These are phyloP conservation scores for Drosophila obscura DNA, from an alignment of 1,140 invertebrate species.

Conservation along the genomic window DNA sequence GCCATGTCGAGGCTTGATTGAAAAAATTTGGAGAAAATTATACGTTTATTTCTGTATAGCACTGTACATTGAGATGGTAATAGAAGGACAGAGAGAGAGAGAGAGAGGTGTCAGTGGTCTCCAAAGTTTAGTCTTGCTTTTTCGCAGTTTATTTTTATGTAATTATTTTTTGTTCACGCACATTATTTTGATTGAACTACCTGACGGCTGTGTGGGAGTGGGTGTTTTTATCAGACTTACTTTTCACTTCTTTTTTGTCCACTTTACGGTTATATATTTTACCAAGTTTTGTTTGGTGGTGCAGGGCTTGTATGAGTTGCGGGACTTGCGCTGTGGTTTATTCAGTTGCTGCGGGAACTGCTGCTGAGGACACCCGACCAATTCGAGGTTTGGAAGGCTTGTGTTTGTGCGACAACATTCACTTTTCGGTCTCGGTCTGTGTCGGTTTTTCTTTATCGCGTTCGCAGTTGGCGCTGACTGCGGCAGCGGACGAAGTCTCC, in stretches of 20 bases:
- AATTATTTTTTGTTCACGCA: slow-evolving; percentile 31
- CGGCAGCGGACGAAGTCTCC: slow-evolving; percentile 6
- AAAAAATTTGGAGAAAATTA: slow-evolving; percentile 52
- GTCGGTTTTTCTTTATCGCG: slow-evolving; percentile 82
- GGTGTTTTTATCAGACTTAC: slow-evolving; percentile 34
- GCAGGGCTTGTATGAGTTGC: background rate
- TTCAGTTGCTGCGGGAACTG: slow-evolving; percentile 49
- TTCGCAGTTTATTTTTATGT: slow-evolving; percentile 32
- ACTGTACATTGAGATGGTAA: background rate
- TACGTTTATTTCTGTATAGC: slow-evolving; percentile 44
- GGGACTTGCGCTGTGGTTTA: slow-evolving; percentile 15
- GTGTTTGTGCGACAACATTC: slow-evolving; percentile 76
- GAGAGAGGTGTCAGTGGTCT: too few relatives aligned
- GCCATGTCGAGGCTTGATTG: slow-evolving; percentile 64
- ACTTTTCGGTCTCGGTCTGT: slow-evolving; percentile 70
- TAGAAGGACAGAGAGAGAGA: slow-evolving; percentile 1
- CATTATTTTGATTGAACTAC: background rate
- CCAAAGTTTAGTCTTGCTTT: too few relatives aligned
- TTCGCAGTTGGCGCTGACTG: slow-evolving; percentile 45
- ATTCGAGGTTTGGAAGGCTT: slow-evolving; percentile 79
- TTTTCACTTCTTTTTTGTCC: slow-evolving; percentile 9
- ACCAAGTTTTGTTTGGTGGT: slow-evolving; percentile 16
- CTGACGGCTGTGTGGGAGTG: background rate
- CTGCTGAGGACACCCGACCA: slow-evolving; percentile 70
- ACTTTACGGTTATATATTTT: slow-evolving; percentile 36